Conservation (phyloP, 2,113 vertebrate species). For the Hepsetus odoe region DNA sequence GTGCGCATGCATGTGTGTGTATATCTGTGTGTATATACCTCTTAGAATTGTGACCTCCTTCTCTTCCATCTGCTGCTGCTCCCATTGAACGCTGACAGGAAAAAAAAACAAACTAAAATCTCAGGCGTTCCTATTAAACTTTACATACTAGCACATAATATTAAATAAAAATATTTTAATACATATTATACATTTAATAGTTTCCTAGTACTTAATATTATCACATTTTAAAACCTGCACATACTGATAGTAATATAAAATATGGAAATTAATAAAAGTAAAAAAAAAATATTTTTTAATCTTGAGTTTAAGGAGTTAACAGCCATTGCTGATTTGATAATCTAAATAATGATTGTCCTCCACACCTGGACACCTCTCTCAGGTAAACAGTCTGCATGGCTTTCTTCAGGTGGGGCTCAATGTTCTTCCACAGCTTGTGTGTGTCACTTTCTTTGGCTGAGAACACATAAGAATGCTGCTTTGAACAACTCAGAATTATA, state of each 20-base stretch:
- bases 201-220: no score
- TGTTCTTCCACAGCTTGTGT: conserved; percentile 93
- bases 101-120: conserved; percentile 19
- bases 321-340: no score
- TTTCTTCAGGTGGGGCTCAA: conserved; percentile 95
- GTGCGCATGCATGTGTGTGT: conserved; percentile 47
- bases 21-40: conserved; percentile 76
- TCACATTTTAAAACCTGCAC: no score
- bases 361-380: conserved; percentile 92
- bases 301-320: no score
- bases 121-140: not conserved
- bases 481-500: not conserved
- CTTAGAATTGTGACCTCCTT: conserved; percentile 75
- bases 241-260: no score
- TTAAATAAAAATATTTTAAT: no score
- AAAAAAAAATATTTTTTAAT: no score
- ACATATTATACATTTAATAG: no score
- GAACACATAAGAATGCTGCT: not conserved
- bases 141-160: no score
- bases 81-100: conserved; percentile 87
- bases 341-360: no score
- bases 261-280: no score
- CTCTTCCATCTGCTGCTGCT: conserved; percentile 83
- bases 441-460: conserved; percentile 89
- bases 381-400: conserved; percentile 98